Conservation (phyloP, 2,113 vertebrate species). For the Callithrix jacchus region DNA sequence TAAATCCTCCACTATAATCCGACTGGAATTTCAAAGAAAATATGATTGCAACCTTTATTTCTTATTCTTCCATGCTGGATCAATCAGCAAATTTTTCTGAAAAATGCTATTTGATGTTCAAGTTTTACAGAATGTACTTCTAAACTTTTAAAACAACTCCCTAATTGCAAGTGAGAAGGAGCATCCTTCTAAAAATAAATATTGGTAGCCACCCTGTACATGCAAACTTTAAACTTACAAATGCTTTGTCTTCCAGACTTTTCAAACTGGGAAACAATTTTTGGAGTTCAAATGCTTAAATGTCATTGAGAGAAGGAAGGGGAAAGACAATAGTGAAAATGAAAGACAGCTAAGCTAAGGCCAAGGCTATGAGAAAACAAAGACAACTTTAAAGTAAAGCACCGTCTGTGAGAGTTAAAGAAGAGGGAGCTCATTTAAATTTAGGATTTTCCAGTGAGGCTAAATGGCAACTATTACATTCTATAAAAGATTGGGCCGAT, state of each 20-base stretch:
- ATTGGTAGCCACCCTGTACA: not conserved
- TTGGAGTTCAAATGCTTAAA: conserved; percentile 46
- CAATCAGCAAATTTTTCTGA: not conserved
- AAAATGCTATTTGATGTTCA: conserved; percentile 16
- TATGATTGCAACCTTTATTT: conserved; percentile 39
- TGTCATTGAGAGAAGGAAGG: not conserved
- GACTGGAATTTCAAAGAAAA: conserved; percentile 26
- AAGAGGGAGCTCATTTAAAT: not conserved
- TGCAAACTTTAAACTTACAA: conserved; percentile 14
- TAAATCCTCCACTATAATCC: conserved; percentile 16
- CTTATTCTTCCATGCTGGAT: not conserved
- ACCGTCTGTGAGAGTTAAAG: not conserved
- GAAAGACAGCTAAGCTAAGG: not conserved
- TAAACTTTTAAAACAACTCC: conserved; percentile 30
- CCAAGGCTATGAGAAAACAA: not conserved
- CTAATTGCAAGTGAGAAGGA: not conserved
- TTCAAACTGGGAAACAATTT: conserved; percentile 20
- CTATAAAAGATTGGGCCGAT: not conserved
- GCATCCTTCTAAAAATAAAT: not conserved
- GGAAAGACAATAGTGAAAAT: not conserved
- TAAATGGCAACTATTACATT: conserved; percentile 1
- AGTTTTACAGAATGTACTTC: conserved; percentile 4
- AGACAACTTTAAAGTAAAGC: not conserved
- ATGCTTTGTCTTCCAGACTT: not conserved
- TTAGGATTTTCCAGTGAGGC: not conserved